Evolutionary conservation across 2,888 invertebrate genomes (phyloP).

Genomic region (Athrips mouffetella): DNA sequence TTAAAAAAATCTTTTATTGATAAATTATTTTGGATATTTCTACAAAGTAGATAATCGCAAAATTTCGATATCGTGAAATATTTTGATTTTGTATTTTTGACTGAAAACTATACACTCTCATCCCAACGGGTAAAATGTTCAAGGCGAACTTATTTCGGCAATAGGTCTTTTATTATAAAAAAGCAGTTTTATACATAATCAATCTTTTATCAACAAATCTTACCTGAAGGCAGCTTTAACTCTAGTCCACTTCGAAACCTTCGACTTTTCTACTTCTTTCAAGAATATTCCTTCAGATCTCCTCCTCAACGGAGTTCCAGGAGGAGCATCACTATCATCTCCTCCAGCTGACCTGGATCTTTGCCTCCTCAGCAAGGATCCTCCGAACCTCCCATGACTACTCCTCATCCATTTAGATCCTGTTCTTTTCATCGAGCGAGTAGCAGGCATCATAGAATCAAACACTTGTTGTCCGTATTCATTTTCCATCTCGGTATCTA

Average conservation of each 20-base stretch:
- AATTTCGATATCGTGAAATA: too few relatives aligned
- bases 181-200: too few relatives aligned
- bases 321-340: slow-evolving; percentile 74
- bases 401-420: slow-evolving; percentile 74
- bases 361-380: slow-evolving; percentile 76
- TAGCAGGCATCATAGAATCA: slow-evolving; percentile 80
- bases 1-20: too few relatives aligned
- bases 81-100: too few relatives aligned
- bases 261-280: slow-evolving; percentile 75
- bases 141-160: too few relatives aligned
- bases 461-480: slow-evolving; percentile 81
- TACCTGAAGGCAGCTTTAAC: slow-evolving; percentile 93
- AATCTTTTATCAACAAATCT: slow-evolving; percentile 55
- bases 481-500: slow-evolving; percentile 79
- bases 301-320: slow-evolving; percentile 58
- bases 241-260: slow-evolving; percentile 92
- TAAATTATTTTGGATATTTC: too few relatives aligned
- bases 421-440: slow-evolving; percentile 69
- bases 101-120: too few relatives aligned
- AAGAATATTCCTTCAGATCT: slow-evolving; percentile 61
- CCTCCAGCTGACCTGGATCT: slow-evolving; percentile 83
- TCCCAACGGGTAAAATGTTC: too few relatives aligned
- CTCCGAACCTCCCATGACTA: slow-evolving; percentile 62
- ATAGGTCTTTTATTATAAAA: too few relatives aligned
- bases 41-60: too few relatives aligned